Evolutionary conservation across 1,140 invertebrate species (phyloP), one percentile per base, ranked within the genome.

Genomic region (Trichoplusia ni): DNA sequence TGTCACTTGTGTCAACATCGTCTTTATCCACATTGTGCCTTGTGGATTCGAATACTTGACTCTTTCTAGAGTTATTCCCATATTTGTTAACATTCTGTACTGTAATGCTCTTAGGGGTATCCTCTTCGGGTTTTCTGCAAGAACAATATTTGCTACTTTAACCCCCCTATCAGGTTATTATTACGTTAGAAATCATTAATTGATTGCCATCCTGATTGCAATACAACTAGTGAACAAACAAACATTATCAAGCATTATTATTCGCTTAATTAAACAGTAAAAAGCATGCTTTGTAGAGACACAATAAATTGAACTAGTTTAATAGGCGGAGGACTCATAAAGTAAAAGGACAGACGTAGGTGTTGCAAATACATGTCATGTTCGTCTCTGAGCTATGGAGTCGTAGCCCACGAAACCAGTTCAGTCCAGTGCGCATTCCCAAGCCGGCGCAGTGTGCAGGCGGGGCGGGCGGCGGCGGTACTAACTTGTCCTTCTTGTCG

Each of bases 81-180:
- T 86, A 84, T 86, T 88, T 86, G 77, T 75, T 84, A 67, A 82
- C 78, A 71, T 77, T 88, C 75, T 84, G 83, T 80, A 89, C 76
- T 63, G 82, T 84, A 61, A 88, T 83, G 77, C 73, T 88, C 75
- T 90, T 90, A 77, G 79, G 73, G 69, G 49, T 78, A 65, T 90
- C 88, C 71, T 90, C 88, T 78, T 90, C 88, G 27, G 76, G 77
- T 86, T 89, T 90, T 89, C 88, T 90, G 88, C 38, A 87, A 80
- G 56, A 74, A 87, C 69, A 84, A 86, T 67, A 74, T 77, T 80
- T 66, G 71, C 44, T 64, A 29, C 66, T 82, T 79, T 77, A 77
- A 63, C 53, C 69, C 76, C 77, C 62, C 37, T 44, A 23, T 42
- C n/a, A 25, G 9, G 35, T 27, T 42, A 7, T 37, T 37, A 23